Evolutionary conservation across 2,888 invertebrate species (phyloP), one percentile per base, ranked within the genome.

Genomic region (Empis livida): DNA sequence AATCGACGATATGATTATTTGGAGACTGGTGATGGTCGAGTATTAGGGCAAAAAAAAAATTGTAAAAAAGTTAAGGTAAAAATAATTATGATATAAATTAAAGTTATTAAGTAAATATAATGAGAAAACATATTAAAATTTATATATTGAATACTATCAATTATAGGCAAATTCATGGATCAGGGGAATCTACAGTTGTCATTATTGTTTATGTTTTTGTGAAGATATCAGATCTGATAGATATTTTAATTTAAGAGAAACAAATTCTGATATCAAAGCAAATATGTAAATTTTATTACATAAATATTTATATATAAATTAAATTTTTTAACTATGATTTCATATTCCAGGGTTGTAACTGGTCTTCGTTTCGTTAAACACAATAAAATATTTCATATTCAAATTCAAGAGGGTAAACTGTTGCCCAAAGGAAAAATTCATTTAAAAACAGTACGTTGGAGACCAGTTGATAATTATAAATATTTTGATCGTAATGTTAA

Each of bases 141-240:
- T n/a, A n/a, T n/a, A n/a, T n/a, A n/a, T 20, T 20, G 4, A 20
- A 20, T 20, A 20, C 3, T 20, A 5, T 20, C 20, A n/a, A n/a
- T n/a, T n/a, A n/a, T n/a, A 27, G 23, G 23, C 23, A 9, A 27
- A 27, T 27, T 27, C 23, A 5, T 27, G 23, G 23, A 8, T 8
- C 5, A 5, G 23, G 2, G 23, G 23, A 81, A 61, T 89, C 5
- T 27, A 27, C 62, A 80, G 81, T 61, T 88, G 88, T 61, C 85
- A 84, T 11, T 87, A 85, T 67, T 89, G 88, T 67, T 77, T 87
- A 71, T 89, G 89, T 61, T 73, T 82, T 15, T 89, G 89, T 65
- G 86, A 86, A 64, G 84, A 85, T 2, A n/a, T n/a, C 6, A n/a
- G 6, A n/a, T 13, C 32, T n/a, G 81, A 87, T 60, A 73, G 87